Evolutionary conservation across 2,888 invertebrate species (phyloP).

Genomic region (Himalopsyche japonica): DNA sequence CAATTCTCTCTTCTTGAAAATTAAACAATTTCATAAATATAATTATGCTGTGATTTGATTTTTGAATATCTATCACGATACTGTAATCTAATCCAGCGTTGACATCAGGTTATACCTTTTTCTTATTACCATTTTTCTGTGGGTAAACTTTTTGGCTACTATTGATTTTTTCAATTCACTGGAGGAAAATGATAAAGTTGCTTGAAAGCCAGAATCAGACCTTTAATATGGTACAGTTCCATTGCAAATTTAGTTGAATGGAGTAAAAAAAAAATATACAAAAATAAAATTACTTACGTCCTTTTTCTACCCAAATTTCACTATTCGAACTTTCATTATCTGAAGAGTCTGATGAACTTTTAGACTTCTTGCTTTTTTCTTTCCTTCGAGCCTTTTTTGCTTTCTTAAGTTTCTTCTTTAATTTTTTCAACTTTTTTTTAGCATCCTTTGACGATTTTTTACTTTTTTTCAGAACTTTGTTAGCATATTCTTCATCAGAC

Average conservation of each 20-base stretch:
- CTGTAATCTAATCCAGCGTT: too few species aligned
- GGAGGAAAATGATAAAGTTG: too few species aligned
- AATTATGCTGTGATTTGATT: too few species aligned
- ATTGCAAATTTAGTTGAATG: neutral
- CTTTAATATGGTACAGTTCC: neutral
- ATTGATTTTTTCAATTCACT: too few species aligned
- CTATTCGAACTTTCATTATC: constrained; percentile 52
- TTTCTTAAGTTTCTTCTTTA: constrained; percentile 59
- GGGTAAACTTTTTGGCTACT: too few species aligned
- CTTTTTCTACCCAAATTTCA: constrained; percentile 73
- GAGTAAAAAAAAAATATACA: neutral
- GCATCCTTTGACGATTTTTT: constrained; percentile 60
- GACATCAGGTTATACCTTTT: too few species aligned
- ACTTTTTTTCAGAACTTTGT: constrained; percentile 52
- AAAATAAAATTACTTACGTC: constrained; percentile 43
- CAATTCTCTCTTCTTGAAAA: constrained; percentile 42
- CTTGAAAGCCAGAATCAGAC: too few species aligned
- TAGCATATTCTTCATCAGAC: constrained; percentile 55
- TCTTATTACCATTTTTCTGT: too few species aligned
- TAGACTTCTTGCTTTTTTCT: constrained; percentile 52
- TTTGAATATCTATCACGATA: too few species aligned
- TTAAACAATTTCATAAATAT: neutral
- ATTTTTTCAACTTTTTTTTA: constrained; percentile 61
- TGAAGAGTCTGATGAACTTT: constrained; percentile 48
- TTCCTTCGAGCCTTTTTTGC: constrained; percentile 61